phyloP scores from a whole-genome alignment of 1,140 invertebrate species.

The Probaryconus sp. region DNA sequence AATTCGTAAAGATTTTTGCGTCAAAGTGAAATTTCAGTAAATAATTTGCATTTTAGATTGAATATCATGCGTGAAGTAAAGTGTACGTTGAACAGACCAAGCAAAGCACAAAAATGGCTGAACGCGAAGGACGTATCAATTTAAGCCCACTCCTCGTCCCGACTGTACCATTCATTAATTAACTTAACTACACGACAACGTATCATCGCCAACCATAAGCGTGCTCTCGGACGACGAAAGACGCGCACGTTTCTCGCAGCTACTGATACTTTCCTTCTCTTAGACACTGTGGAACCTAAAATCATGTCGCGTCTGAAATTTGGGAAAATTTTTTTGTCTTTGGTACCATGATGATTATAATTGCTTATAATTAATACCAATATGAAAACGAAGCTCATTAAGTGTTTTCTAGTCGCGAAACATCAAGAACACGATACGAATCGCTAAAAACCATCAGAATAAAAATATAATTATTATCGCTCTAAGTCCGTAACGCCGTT shows the following conservation, averaged over 20 bases:
- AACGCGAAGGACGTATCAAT: constrained; percentile 77
- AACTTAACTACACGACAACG: constrained; percentile 76
- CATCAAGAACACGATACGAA: too few species aligned
- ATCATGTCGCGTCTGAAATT: constrained; percentile 22
- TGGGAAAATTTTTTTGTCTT: constrained; percentile 7
- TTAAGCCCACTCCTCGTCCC: constrained; percentile 74
- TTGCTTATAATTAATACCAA: too few species aligned
- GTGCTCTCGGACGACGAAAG: constrained; percentile 64
- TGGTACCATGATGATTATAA: too few species aligned
- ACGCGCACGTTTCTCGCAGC: constrained; percentile 63
- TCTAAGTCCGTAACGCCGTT: too few species aligned
- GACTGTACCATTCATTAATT: constrained; percentile 78
- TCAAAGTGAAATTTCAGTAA: not conserved
- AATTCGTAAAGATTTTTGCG: not conserved
- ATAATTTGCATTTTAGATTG: constrained; percentile 6
- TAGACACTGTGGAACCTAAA: constrained; percentile 25
- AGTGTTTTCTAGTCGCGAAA: too few species aligned
- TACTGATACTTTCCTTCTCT: constrained; percentile 57
- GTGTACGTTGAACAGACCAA: constrained; percentile 28
- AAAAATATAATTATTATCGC: too few species aligned
- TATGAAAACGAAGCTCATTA: too few species aligned
- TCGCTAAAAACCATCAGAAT: too few species aligned
- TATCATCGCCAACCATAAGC: constrained; percentile 71
- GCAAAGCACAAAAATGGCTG: constrained; percentile 69
- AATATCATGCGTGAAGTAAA: constrained; percentile 7